A percentile compares a stretch with the other conserved stretches of the same genome.
These are phyloP conservation scores for Drosophila yooni DNA, from an alignment of 2,888 invertebrate species.

Conservation along the genomic window DNA sequence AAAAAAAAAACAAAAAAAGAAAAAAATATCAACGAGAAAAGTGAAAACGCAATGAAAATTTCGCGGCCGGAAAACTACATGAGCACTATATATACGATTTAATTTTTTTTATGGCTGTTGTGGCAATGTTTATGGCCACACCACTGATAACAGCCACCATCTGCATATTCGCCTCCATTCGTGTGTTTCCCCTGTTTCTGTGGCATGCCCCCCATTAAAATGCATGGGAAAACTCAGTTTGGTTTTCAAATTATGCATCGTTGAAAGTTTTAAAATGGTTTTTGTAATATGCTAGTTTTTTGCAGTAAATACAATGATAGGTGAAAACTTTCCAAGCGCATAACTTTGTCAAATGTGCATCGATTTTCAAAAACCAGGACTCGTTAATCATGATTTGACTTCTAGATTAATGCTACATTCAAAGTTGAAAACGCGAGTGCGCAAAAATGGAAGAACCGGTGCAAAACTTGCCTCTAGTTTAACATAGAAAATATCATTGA, in stretches of 20 bases:
- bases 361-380: not conserved
- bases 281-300: not conserved
- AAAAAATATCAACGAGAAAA: conserved; percentile 13
- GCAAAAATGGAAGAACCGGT: not conserved
- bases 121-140: conserved; percentile 16
- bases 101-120: conserved; percentile 20
- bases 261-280: not conserved
- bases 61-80: conserved; percentile 63
- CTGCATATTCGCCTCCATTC: conserved; percentile 15
- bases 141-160: conserved; percentile 28
- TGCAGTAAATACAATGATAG: not conserved
- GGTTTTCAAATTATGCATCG: conserved; percentile 5
- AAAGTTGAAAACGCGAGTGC: not conserved
- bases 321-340: not conserved
- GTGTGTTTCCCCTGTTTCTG: not conserved
- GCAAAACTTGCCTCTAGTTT: not conserved
- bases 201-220: conserved; percentile 37
- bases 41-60: conserved; percentile 58
- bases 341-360: not conserved
- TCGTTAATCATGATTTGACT: not conserved
- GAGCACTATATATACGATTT: conserved; percentile 21
- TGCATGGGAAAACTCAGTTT: conserved; percentile 16
- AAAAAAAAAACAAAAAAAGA: conserved; percentile 3
- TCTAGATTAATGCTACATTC: not conserved
- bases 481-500: not conserved